Evolutionary conservation across 2,797 vertebrate genomes (phyloP).

Genomic region (Sebastiscus tertius): DNA sequence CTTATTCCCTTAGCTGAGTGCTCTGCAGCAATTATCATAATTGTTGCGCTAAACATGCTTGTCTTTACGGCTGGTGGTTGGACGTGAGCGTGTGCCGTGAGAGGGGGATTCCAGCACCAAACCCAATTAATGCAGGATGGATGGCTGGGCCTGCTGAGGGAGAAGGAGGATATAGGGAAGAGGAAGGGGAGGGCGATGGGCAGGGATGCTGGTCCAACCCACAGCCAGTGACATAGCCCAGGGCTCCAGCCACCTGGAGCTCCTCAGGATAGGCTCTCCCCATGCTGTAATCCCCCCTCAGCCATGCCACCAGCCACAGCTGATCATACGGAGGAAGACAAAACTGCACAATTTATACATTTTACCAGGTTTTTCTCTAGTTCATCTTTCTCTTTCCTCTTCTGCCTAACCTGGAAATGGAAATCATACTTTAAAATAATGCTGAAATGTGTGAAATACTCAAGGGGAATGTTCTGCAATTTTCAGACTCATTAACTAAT

Average conservation of each 20-base stretch:
- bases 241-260: conserved; percentile 86
- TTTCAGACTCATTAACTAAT: not conserved
- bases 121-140: conserved; percentile 95
- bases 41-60: conserved; percentile 96
- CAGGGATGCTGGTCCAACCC: conserved; percentile 44
- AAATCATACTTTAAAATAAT: not conserved
- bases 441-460: not conserved
- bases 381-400: conserved; percentile 45
- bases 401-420: not conserved
- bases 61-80: conserved; percentile 85
- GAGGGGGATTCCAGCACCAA: conserved; percentile 89
- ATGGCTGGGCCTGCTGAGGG: conserved; percentile 82
- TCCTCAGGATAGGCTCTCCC: conserved; percentile 73
- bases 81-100: conserved; percentile 83
- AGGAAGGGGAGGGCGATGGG: conserved; percentile 48
- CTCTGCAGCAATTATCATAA: conserved; percentile 98
- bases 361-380: conserved; percentile 79
- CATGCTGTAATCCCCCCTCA: conserved; percentile 24
- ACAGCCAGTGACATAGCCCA: conserved; percentile 44
- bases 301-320: conserved; percentile 62
- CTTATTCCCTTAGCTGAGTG: conserved; percentile 91
- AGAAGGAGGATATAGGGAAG: conserved; percentile 74
- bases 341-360: conserved; percentile 85
- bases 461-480: not conserved
- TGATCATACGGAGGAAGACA: conserved; percentile 82